phyloP scores from a whole-genome alignment of 2,888 invertebrate species.

The Caenorhabditis sp. region DNA sequence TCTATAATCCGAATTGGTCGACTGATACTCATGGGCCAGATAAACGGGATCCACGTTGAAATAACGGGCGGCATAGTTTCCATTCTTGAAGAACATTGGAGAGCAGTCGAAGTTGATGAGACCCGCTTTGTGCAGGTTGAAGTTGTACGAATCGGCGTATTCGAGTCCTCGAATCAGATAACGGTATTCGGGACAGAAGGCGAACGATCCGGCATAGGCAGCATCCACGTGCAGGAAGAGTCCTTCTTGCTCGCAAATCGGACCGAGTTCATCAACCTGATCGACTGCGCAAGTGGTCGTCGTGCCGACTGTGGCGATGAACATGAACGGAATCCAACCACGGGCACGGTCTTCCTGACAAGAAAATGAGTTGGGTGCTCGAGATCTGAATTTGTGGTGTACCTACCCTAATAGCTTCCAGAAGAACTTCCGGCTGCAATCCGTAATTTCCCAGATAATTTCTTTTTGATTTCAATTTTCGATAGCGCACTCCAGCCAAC shows the following conservation, averaged over 20 bases:
- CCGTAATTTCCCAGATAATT: slow-evolving; percentile 85
- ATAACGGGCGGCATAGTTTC: slow-evolving; percentile 93
- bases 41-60: slow-evolving; percentile 99
- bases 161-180: slow-evolving; percentile 93
- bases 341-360: slow-evolving; percentile 74
- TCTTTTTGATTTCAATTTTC: slow-evolving; percentile 86
- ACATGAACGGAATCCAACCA: slow-evolving; percentile 80
- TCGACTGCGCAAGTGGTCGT: slow-evolving; percentile 98
- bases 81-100: slow-evolving; percentile 95
- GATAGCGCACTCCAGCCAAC: slow-evolving; percentile 89
- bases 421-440: slow-evolving; percentile 88
- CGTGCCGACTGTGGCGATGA: slow-evolving; percentile 87
- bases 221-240: slow-evolving; percentile 98
- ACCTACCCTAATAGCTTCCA: slow-evolving; percentile 85
- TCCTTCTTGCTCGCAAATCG: slow-evolving; percentile 88
- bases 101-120: slow-evolving; percentile 99
- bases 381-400: too few relatives aligned
- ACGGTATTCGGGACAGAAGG: slow-evolving; percentile 94
- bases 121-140: slow-evolving; percentile 99
- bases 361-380: not conserved
- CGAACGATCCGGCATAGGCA: slow-evolving; percentile 90
- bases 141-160: slow-evolving; percentile 94
- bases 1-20: slow-evolving; percentile 85
- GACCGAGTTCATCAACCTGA: slow-evolving; percentile 88
- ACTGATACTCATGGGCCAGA: slow-evolving; percentile 97